Percentiles rank a stretch among this genome's conserved stretches.
Conservation (phyloP, 2,113 vertebrate genomes). For the Cololabis saira region DNA sequence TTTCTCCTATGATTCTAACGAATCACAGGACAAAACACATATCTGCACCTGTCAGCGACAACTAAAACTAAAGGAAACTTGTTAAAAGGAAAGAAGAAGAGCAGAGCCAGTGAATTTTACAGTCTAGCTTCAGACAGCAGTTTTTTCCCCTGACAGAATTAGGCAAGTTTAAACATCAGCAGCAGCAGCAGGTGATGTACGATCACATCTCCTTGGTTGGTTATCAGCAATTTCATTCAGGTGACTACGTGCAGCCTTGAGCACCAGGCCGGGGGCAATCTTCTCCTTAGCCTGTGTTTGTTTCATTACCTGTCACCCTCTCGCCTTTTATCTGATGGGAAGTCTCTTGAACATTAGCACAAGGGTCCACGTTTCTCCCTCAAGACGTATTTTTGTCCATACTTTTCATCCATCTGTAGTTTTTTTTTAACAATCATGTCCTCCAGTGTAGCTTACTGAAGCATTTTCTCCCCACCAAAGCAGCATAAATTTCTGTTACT, state of each 20-base stretch:
- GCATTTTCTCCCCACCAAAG: background rate
- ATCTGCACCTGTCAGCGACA: slow-evolving; percentile 11
- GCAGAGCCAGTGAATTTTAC: slow-evolving; percentile 1
- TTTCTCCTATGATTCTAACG: slow-evolving; percentile 26
- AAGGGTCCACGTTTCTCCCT: slow-evolving; percentile 24
- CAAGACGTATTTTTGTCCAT: background rate
- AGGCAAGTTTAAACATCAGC: slow-evolving; percentile 11
- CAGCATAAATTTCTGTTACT: slow-evolving; percentile 15
- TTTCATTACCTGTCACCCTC: slow-evolving; percentile 74
- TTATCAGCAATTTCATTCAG: slow-evolving; percentile 52
- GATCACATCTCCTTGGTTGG: slow-evolving; percentile 46
- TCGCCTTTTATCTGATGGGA: slow-evolving; percentile 43
- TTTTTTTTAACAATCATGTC: slow-evolving; percentile 1
- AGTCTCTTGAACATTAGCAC: slow-evolving; percentile 33
- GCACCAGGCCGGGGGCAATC: slow-evolving; percentile 17
- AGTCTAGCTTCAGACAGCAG: slow-evolving; percentile 5
- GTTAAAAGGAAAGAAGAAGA: slow-evolving; percentile 5
- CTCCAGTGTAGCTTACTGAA: background rate
- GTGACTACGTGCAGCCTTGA: slow-evolving; percentile 50
- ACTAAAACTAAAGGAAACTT: slow-evolving; percentile 13
- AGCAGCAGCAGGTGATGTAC: slow-evolving; percentile 47
- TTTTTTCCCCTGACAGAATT: slow-evolving; percentile 12
- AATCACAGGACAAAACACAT: slow-evolving; percentile 32
- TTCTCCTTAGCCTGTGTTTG: slow-evolving; percentile 36
- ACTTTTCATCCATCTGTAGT: background rate